These are phyloP conservation scores for Damaliscus lunatus DNA, from an alignment of 2,113 vertebrate genomes.

Conservation along the genomic window DNA sequence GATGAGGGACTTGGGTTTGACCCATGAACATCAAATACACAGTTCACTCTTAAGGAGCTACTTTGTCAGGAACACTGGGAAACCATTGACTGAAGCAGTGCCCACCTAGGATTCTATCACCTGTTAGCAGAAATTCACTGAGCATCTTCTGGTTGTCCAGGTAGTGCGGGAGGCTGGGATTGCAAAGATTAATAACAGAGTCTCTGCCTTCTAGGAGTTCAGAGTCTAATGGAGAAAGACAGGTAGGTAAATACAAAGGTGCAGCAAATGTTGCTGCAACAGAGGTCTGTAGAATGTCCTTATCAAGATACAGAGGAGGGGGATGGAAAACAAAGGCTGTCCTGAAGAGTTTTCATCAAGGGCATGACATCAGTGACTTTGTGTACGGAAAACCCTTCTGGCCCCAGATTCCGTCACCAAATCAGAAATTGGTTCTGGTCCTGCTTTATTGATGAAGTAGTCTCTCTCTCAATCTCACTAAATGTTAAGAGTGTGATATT, in stretches of 20 bases:
- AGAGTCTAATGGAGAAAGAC: neutral
- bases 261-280: neutral
- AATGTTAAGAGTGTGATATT: neutral
- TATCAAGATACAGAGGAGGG: neutral
- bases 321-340: neutral
- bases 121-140: slow-evolving; percentile 22
- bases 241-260: neutral
- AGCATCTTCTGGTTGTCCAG: neutral
- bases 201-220: neutral
- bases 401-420: neutral
- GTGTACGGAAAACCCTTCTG: neutral
- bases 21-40: neutral
- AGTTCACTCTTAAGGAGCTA: slow-evolving; percentile 22
- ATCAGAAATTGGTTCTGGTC: slow-evolving; percentile 13
- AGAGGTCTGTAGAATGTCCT: neutral
- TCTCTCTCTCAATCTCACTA: neutral
- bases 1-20: neutral
- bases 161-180: neutral
- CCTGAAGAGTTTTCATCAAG: neutral
- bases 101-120: neutral
- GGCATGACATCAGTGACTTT: neutral
- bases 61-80: neutral
- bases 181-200: neutral
- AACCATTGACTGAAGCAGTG: neutral
- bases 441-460: neutral